Evolutionary conservation across 2,113 vertebrate species (phyloP).

Genomic region (Mellivora capensis): DNA sequence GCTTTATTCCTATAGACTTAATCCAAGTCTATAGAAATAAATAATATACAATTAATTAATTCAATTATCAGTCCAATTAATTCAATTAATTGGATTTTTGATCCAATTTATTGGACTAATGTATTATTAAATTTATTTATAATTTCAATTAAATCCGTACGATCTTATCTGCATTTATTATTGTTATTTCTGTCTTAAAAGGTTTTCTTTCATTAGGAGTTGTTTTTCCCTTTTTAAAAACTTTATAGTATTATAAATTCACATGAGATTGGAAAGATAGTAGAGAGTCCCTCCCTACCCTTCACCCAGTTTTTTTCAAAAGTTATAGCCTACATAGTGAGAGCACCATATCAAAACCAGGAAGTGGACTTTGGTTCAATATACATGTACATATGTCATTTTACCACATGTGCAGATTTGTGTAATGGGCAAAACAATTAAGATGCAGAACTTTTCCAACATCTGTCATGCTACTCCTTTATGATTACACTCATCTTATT

Average conservation of each 20-base stretch:
- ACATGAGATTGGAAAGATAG: neutral
- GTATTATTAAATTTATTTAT: too few species aligned
- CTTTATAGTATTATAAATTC: neutral
- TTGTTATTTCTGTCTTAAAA: neutral
- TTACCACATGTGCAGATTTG: neutral
- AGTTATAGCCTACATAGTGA: neutral
- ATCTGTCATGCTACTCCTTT: neutral
- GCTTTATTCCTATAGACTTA: neutral
- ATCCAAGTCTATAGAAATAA: neutral
- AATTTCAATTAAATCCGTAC: neutral
- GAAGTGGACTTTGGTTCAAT: neutral
- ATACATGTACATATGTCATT: neutral
- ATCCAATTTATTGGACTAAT: too few species aligned
- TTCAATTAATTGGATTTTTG: too few species aligned
- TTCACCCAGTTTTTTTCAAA: neutral
- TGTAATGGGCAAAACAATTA: neutral
- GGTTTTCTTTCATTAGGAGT: neutral
- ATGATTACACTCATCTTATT: neutral
- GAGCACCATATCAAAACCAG: neutral
- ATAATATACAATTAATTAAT: too few species aligned
- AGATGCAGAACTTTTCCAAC: neutral
- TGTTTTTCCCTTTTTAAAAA: neutral
- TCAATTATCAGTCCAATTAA: too few species aligned
- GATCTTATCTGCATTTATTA: neutral
- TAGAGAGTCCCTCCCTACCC: neutral